These are phyloP conservation scores for Limonius californicus DNA, from an alignment of 1,140 invertebrate genomes.

Conservation along the genomic window DNA sequence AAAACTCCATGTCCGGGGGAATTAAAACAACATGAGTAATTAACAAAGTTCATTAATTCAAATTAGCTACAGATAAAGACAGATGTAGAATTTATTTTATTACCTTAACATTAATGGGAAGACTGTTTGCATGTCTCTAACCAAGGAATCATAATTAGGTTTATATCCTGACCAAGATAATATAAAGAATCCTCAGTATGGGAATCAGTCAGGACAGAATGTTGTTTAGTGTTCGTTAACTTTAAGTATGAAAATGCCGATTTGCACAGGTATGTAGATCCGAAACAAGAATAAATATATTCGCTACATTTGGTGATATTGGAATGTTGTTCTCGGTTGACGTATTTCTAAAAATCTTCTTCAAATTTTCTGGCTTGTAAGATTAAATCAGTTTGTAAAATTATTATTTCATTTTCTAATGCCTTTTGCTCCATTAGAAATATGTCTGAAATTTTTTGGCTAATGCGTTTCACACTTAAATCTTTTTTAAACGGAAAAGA, in stretches of 20 bases:
- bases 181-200: background rate
- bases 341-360: slow-evolving; percentile 13
- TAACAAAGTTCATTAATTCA: slow-evolving; percentile 12
- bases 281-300: slow-evolving; percentile 9
- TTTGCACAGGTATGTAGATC: slow-evolving; percentile 4
- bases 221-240: background rate
- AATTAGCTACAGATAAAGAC: slow-evolving; percentile 4
- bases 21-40: slow-evolving; percentile 7
- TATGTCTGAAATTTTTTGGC: slow-evolving; percentile 23
- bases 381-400: slow-evolving; percentile 24
- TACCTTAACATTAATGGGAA: slow-evolving; percentile 10
- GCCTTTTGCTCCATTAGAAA: slow-evolving; percentile 10
- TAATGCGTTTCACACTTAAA: slow-evolving; percentile 27
- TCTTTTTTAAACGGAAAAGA: slow-evolving; percentile 27
- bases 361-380: slow-evolving; percentile 27
- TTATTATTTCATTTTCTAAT: slow-evolving; percentile 25
- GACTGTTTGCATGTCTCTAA: slow-evolving; percentile 3
- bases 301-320: slow-evolving; percentile 16
- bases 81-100: slow-evolving; percentile 7
- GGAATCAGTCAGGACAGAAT: background rate
- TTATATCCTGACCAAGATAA: slow-evolving; percentile 13
- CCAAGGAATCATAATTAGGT: slow-evolving; percentile 5
- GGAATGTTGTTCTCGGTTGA: too few species aligned
- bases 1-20: slow-evolving; percentile 2
- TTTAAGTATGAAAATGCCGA: slow-evolving; percentile 14